Conservation (phyloP, 2,797 vertebrate species). For the Basileuterus tristriatus region DNA sequence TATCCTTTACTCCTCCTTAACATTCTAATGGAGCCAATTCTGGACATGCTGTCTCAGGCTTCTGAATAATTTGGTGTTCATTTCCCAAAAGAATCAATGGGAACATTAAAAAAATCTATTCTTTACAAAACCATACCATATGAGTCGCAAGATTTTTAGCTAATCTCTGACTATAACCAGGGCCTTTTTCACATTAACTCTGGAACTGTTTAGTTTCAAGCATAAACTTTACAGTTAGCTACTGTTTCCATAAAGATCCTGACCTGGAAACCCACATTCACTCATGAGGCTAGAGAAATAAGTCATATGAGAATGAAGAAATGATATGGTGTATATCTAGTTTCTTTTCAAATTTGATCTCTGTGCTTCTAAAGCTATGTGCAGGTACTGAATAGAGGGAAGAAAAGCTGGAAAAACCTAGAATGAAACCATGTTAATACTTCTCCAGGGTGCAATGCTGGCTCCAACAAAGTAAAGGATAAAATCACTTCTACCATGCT, state of each 20-base stretch:
- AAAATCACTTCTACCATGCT: neutral
- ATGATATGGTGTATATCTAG: accelerated
- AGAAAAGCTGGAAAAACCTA: neutral
- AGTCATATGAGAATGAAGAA: neutral
- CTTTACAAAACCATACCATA: neutral
- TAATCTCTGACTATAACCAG: slow-evolving; percentile 27
- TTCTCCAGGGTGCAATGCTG: neutral
- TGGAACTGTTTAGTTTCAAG: slow-evolving; percentile 11
- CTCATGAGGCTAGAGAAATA: neutral
- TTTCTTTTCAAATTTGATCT: neutral
- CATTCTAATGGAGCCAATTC: neutral
- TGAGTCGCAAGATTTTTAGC: neutral
- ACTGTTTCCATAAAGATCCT: slow-evolving; percentile 32
- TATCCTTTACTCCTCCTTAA: neutral
- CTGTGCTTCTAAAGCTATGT: neutral
- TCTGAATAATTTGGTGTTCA: neutral
- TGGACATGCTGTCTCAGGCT: neutral
- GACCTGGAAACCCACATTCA: slow-evolving; percentile 19
- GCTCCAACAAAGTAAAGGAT: neutral
- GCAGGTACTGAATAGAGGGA: neutral
- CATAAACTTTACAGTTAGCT: slow-evolving; percentile 44
- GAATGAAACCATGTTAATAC: neutral
- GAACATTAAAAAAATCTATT: neutral
- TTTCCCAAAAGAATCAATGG: neutral
- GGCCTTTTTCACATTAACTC: slow-evolving; percentile 33